A percentile compares a stretch with the other conserved stretches of the same genome.
Conservation (phyloP, 1,140 invertebrate genomes). For the Diabrotica virgifera region DNA sequence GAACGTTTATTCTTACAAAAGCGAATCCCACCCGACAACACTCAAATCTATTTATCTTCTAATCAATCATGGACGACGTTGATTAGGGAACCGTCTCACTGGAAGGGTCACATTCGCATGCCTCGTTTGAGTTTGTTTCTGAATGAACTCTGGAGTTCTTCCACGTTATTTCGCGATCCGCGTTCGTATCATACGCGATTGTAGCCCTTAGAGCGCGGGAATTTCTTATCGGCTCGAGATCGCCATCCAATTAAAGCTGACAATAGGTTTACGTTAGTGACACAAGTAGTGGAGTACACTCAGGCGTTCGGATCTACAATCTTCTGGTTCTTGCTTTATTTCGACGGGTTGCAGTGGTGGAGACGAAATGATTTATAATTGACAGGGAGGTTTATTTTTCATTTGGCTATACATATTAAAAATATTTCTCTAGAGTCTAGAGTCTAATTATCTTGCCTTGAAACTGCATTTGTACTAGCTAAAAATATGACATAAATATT, state of each 20-base stretch:
- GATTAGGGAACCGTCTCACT: conserved; percentile 31
- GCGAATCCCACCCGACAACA: conserved; percentile 38
- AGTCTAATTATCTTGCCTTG: no score
- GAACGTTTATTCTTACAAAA: conserved; percentile 3
- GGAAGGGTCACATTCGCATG: conserved; percentile 33
- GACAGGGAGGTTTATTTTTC: background rate
- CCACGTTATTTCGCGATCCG: conserved; percentile 13
- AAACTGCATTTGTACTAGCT: no score
- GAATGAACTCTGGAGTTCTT: background rate
- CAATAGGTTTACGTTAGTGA: conserved; percentile 48
- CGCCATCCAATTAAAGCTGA: conserved; percentile 50
- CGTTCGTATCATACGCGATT: conserved; percentile 22
- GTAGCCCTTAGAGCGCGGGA: conserved; percentile 27
- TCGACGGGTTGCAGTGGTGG: conserved; percentile 7
- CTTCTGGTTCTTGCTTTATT: conserved; percentile 8
- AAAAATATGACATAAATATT: no score
- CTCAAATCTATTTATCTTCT: conserved; percentile 46
- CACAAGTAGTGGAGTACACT: conserved; percentile 44
- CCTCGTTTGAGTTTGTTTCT: background rate
- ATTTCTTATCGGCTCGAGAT: conserved; percentile 43
- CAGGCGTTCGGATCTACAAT: conserved; percentile 25
- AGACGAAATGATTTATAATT: conserved; percentile 1
- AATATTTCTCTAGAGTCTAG: no score
- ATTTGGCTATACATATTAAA: no score
- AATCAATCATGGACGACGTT: conserved; percentile 44